Evolutionary conservation across 2,797 vertebrate species (phyloP).

Genomic region (Sylvilagus floridanus): DNA sequence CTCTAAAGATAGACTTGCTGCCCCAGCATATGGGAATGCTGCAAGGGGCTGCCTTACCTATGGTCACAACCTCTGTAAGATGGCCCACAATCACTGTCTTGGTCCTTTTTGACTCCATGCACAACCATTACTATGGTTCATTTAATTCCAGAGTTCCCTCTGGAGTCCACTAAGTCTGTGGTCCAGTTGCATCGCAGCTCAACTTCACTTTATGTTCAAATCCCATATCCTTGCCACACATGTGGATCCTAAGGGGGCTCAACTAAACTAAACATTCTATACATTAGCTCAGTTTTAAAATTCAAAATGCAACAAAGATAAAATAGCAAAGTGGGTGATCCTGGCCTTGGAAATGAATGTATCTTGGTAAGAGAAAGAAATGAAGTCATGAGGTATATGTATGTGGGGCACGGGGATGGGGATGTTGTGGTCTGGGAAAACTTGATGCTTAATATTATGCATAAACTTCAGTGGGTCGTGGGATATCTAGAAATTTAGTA

Average conservation of each 20-base stretch:
- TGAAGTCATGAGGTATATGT: background rate
- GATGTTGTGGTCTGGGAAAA: too few relatives aligned
- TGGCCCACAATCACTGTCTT: background rate
- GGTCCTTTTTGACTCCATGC: background rate
- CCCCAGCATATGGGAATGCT: background rate
- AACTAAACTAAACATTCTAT: background rate
- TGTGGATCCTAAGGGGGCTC: background rate
- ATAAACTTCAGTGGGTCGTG: background rate
- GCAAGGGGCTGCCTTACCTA: background rate
- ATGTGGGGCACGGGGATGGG: background rate
- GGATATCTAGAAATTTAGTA: background rate
- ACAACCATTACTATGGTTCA: too few relatives aligned
- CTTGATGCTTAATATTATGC: background rate
- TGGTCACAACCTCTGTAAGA: background rate
- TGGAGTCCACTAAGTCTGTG: background rate
- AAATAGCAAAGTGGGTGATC: background rate
- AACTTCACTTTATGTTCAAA: background rate
- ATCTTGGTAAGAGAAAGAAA: conserved; percentile 21
- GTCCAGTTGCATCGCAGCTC: background rate
- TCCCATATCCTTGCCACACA: background rate
- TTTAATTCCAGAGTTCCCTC: background rate
- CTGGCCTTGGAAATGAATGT: background rate
- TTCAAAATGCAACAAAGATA: background rate
- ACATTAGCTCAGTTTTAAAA: background rate
- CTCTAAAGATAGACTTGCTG: background rate